Evolutionary conservation across 2,888 invertebrate species (phyloP).

Genomic region (Xestia xanthographa): DNA sequence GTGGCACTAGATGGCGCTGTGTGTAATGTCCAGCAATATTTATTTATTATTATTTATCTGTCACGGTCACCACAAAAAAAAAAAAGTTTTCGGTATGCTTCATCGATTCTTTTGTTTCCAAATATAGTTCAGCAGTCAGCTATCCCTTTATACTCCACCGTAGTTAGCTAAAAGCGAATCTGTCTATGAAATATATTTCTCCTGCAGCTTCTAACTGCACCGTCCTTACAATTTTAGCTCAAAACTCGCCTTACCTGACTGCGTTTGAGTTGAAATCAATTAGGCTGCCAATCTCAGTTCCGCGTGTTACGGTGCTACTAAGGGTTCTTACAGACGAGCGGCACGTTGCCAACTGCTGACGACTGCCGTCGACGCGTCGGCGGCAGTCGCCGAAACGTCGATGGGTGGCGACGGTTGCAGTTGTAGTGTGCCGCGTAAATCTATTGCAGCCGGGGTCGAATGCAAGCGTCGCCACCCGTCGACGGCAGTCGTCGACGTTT

Average conservation of each 20-base stretch:
- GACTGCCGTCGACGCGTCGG: too few species aligned
- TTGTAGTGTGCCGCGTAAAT: too few species aligned
- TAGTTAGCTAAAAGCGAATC: constrained; percentile 26
- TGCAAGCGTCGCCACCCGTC: too few species aligned
- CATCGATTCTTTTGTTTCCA: background rate
- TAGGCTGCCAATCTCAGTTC: constrained; percentile 78
- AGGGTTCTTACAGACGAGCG: too few species aligned
- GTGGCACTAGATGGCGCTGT: too few species aligned
- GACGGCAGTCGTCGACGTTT: too few species aligned
- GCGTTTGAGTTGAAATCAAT: constrained; percentile 77
- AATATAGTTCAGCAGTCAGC: background rate
- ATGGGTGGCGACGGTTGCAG: too few species aligned
- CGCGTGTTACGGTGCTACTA: constrained; percentile 28
- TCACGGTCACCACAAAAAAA: background rate
- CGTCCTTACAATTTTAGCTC: constrained; percentile 60
- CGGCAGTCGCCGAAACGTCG: too few species aligned
- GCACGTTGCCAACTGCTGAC: too few species aligned
- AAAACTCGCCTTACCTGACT: constrained; percentile 70
- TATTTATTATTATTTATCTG: too few species aligned
- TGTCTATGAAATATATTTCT: constrained; percentile 53
- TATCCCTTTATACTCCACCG: background rate
- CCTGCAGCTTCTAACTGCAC: constrained; percentile 24
- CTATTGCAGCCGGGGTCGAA: too few species aligned
- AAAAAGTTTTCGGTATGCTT: background rate
- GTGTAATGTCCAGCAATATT: too few species aligned